Base-by-base conservation (phyloP, 2,113 vertebrate species). In the Notarius lentiginosus region DNA sequence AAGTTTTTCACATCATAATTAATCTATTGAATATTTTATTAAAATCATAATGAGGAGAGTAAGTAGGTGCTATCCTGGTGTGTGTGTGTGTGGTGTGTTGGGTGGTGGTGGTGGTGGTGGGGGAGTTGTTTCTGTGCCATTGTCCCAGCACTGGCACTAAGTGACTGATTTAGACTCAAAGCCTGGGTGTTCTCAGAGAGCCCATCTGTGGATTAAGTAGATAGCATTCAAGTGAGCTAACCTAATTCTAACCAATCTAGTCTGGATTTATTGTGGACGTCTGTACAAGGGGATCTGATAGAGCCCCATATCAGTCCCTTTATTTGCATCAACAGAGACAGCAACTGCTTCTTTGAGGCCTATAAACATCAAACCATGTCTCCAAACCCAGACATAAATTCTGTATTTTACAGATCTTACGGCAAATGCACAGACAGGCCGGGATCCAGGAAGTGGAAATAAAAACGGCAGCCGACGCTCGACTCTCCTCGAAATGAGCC, bases 201-300 rank as follows among this genome's bases (percentile, higher is more conserved):
- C 93, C 94, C 94, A 95, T 95, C 94, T 95, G 95, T 95, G 95
- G 94, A 94, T 95, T 94, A 95, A 95, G 93, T 93, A 95, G 95
- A 96, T 95, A 96, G 94, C 94, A 95, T 95, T 96, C 95, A 95
- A 95, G 93, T 95, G 93, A 95, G 94, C 92, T 95, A 95, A 96
- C 94, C 94, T 92, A 95, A 95, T 95, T 96, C 91, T 93, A 93
- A 91, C 93, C 95, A 95, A 95, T 95, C 94, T 94, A 92, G 92
- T 90, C 89, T 82, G 91, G 94, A 95, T 96, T 96, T 96, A 96
- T 95, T 92, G 95, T 94, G 75, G 92, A 91, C 91, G 94, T 93
- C 95, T 96, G 94, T 93, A 94, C 94, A 95, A 93, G 93, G 92
- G 95, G 95, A 95, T 96, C 94, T 94, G 95, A 96, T 95, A 94